A percentile compares a stretch with the other conserved stretches of the same genome.
Conservation (phyloP, 1,140 invertebrate species). For the Nixonia krombeini region DNA sequence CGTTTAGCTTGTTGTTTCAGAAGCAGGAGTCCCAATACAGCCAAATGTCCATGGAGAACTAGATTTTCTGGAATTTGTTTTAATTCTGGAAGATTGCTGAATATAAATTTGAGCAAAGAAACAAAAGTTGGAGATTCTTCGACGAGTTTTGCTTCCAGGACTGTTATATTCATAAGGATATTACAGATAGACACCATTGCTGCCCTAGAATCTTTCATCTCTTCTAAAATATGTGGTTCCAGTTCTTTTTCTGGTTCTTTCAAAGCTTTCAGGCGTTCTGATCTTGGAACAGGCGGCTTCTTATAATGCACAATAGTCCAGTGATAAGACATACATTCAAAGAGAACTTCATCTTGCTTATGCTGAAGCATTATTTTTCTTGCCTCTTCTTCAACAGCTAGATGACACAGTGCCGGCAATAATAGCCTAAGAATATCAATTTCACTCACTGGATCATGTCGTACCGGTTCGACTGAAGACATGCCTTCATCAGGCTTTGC, state of each 20-base stretch:
- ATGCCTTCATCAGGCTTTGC: constrained; percentile 69
- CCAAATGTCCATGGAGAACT: constrained; percentile 85
- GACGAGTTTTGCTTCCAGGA: constrained; percentile 86
- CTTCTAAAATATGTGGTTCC: constrained; percentile 80
- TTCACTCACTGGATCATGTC: constrained; percentile 75
- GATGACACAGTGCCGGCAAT: constrained; percentile 89
- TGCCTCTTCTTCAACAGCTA: constrained; percentile 90
- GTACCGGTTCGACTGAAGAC: constrained; percentile 51
- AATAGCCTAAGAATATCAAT: constrained; percentile 85
- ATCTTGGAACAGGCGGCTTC: constrained; percentile 82
- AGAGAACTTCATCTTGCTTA: constrained; percentile 85
- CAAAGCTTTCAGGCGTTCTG: constrained; percentile 81
- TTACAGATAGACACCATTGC: constrained; percentile 92
- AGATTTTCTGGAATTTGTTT: constrained; percentile 88
- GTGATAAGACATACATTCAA: constrained; percentile 85
- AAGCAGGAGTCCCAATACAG: constrained; percentile 85
- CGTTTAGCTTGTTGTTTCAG: constrained; percentile 86
- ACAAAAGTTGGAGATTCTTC: constrained; percentile 83
- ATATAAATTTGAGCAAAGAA: constrained; percentile 87
- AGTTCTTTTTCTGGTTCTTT: constrained; percentile 82
- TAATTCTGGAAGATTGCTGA: constrained; percentile 87
- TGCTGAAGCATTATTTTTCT: constrained; percentile 84
- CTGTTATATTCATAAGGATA: constrained; percentile 92
- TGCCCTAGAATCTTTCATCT: constrained; percentile 85
- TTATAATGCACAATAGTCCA: constrained; percentile 91